Base-by-base conservation (phyloP, 2,888 invertebrate genomes). In the Mythimna impura region DNA sequence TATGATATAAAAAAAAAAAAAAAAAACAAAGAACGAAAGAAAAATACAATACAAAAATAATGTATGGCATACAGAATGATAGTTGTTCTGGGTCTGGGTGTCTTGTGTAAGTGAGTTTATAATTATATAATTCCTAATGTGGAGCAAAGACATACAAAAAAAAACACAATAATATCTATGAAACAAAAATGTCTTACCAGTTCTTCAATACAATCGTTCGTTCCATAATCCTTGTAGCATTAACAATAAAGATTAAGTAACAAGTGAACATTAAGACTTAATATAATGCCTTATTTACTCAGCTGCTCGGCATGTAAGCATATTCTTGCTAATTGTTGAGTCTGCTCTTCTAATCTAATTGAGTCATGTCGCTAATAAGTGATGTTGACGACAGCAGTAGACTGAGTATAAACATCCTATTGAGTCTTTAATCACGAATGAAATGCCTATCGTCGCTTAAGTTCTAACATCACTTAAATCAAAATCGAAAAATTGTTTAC, bases 121-220 rank as follows among this genome's bases (percentile, higher is more conserved):
- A 30, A 3, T 30, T 30, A 3, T 30, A 30, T 30, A 30, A 30
- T 30, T 2, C 30, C 30, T 30, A 30, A 30, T 3, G 30, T 30
- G 30, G 3, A 30, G 30, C 30, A 30, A 25, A 1, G 4, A 43
- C 12, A 43, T 47, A 9, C 3, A 43, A 14, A 30, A 30, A 30
- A 20, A 58, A 2, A 54, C 1, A 17, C 17, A 57, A 5, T 10
- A 40, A 22, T 22, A 25, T 57, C 36, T 8, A 47, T 47, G n/a
- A 73, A 55, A 57, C 47, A 65, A 74, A 47, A 60, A 36, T 20
- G 3, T 87, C 95, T 95, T 91, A 96, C 96, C 95, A 93, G 73
- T 78, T 96, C 96, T 80, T 95, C 95, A 71, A 91, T 85, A 88
- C 92, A 94, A 76, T 94, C 94, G 76, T 88, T 91, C 22, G 89